Percentiles rank a stretch among this genome's conserved stretches.
phyloP scores from a whole-genome alignment of 2,888 invertebrate genomes.

The Tenthredo mesomela region DNA sequence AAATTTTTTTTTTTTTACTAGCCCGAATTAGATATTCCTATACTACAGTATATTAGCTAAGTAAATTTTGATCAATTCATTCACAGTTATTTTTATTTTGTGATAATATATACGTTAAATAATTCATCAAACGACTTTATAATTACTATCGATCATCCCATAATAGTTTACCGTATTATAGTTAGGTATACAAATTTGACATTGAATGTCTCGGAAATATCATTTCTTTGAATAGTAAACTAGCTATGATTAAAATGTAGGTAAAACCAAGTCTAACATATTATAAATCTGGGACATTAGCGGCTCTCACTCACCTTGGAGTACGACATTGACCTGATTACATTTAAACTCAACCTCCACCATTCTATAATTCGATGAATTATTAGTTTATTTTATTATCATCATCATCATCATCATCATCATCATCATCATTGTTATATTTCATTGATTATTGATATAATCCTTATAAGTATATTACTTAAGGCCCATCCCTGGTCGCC shows the following conservation, averaged over 20 bases:
- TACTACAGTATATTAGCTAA: not conserved
- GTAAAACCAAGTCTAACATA: conserved; percentile 32
- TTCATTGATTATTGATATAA: conserved; percentile 12
- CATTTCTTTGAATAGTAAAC: conserved; percentile 6
- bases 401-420: not conserved
- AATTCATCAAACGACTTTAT: too few relatives aligned
- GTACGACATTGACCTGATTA: conserved; percentile 74
- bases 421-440: not conserved
- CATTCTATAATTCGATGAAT: conserved; percentile 52
- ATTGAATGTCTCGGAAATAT: not conserved
- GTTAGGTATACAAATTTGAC: not conserved
- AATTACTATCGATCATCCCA: too few relatives aligned
- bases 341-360: conserved; percentile 67
- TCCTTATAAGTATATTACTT: not conserved
- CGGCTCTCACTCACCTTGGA: conserved; percentile 65
- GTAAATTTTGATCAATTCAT: not conserved
- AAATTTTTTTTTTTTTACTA: not conserved
- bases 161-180: too few relatives aligned
- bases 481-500: too few relatives aligned
- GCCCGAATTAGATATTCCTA: not conserved
- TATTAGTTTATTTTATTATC: conserved; percentile 56
- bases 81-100: not conserved
- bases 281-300: conserved; percentile 61
- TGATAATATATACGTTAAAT: not conserved
- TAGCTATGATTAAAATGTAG: not conserved